These are phyloP conservation scores for Loxodonta africana DNA, from an alignment of 2,113 vertebrate genomes.

Conservation along the genomic window DNA sequence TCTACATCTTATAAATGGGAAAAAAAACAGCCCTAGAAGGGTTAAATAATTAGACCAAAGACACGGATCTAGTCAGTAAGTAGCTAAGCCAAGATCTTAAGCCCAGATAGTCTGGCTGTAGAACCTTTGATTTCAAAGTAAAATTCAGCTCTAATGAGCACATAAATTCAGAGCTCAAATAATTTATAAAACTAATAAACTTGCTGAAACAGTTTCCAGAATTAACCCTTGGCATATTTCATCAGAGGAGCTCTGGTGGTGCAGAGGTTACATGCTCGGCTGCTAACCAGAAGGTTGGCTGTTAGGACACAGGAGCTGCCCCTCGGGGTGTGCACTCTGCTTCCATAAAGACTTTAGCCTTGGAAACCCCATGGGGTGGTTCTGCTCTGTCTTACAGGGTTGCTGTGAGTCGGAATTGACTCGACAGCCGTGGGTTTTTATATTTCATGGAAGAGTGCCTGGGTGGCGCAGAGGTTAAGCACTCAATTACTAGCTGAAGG, in stretches of 20 bases:
- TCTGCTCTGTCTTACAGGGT: no score
- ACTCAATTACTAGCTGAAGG: not conserved
- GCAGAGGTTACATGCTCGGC: no score
- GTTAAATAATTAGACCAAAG: not conserved
- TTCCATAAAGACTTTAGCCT: no score
- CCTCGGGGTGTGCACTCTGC: not conserved
- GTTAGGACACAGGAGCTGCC: no score
- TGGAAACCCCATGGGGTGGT: no score
- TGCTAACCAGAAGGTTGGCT: no score
- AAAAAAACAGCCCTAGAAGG: not conserved
- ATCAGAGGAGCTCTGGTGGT: not conserved
- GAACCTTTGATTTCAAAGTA: not conserved
- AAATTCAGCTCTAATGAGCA: not conserved
- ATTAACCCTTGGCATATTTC: not conserved
- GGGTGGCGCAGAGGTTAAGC: not conserved
- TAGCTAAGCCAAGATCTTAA: conserved; percentile 21
- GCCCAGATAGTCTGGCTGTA: not conserved
- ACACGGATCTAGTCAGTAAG: not conserved
- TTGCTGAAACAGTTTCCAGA: not conserved
- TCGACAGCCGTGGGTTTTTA: not conserved
- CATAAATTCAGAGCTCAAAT: not conserved
- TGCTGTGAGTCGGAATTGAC: no score
- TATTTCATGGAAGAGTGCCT: not conserved
- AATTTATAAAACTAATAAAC: conserved; percentile 28
- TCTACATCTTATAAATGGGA: not conserved